Percentiles rank a stretch among this genome's conserved stretches.
phyloP scores from a whole-genome alignment of 1,140 invertebrate genomes.

The Trachelipus rathkii region DNA sequence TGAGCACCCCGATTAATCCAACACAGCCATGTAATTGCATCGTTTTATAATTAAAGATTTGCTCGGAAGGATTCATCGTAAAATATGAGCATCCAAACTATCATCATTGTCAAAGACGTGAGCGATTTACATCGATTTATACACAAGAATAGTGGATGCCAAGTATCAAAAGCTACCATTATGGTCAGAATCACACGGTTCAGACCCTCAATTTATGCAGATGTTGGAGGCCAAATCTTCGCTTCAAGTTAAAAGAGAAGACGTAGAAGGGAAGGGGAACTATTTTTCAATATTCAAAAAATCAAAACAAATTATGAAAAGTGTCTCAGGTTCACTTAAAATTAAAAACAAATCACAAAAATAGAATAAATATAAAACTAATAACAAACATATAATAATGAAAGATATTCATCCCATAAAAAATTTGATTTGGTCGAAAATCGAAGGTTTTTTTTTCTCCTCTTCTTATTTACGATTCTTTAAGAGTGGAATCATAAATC shows the following conservation, averaged over 20 bases:
- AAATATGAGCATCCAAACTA: slow-evolving; percentile 5
- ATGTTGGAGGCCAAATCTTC: background rate
- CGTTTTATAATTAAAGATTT: background rate
- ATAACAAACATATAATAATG: no score
- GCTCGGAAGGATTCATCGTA: background rate
- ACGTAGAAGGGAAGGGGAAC: background rate
- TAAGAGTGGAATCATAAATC: background rate
- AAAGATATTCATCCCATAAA: background rate
- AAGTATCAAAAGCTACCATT: slow-evolving; percentile 5
- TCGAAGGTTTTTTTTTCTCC: background rate
- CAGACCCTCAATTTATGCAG: slow-evolving; percentile 7
- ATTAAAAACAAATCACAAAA: no score
- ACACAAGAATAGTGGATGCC: background rate
- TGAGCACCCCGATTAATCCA: background rate
- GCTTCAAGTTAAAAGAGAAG: background rate
- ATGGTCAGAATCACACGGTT: slow-evolving; percentile 3
- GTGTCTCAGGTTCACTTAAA: no score
- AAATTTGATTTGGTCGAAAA: background rate
- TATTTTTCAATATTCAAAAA: no score
- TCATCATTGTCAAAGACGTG: slow-evolving; percentile 7
- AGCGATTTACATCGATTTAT: slow-evolving; percentile 11
- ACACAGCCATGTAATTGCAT: background rate
- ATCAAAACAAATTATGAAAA: no score
- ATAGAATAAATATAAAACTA: no score
- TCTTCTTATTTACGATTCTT: background rate